Conservation (phyloP, 2,113 vertebrate species). For the Casuarius casuarius region DNA sequence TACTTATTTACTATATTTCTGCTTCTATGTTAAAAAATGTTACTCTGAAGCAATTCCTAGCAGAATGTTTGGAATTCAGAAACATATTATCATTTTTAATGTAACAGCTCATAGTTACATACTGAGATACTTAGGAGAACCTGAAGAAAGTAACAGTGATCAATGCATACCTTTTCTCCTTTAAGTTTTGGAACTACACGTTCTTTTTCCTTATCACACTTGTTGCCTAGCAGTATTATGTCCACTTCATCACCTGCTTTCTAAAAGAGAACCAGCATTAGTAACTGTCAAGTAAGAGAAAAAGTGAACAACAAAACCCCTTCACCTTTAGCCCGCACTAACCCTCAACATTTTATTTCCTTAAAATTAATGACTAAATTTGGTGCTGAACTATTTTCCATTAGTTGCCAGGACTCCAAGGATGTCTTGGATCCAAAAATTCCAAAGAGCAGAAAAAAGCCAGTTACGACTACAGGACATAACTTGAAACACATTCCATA, state of each 20-base stretch:
- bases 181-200: conserved; percentile 73
- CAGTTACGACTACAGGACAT: neutral
- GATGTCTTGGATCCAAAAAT: neutral
- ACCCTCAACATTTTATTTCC: neutral
- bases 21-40: neutral
- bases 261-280: conserved; percentile 70
- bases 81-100: neutral
- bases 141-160: conserved; percentile 8
- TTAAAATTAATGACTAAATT: conserved; percentile 11
- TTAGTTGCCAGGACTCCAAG: neutral
- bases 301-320: neutral
- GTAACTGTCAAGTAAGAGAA: neutral
- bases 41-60: conserved; percentile 21
- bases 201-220: conserved; percentile 78
- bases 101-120: neutral
- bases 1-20: neutral
- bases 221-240: conserved; percentile 79
- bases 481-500: neutral
- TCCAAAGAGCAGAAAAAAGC: neutral
- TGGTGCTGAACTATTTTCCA: neutral
- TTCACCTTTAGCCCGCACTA: conserved; percentile 4
- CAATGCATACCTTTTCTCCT: conserved; percentile 77
- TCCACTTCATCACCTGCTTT: conserved; percentile 78
- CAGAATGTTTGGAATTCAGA: neutral
- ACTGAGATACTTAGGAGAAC: conserved; percentile 3